Conservation (phyloP, 1,140 invertebrate genomes). For the Drosophila virilis region DNA sequence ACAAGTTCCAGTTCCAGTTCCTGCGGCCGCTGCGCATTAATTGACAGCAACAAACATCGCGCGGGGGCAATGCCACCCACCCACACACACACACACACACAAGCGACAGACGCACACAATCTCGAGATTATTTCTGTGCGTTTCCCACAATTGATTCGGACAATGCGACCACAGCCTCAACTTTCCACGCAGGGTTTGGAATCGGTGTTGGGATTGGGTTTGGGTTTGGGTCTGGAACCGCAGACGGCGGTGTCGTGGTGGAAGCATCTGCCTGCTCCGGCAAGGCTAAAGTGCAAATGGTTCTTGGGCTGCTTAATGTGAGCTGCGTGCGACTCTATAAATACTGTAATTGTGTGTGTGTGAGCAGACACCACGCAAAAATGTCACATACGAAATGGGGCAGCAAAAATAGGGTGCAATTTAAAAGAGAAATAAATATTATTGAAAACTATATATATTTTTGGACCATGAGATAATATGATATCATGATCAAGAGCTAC, state of each 20-base stretch:
- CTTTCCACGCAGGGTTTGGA: not conserved
- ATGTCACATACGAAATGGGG: not conserved
- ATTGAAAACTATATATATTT: no score
- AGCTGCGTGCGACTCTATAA: conserved; percentile 23
- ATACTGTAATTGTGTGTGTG: not conserved
- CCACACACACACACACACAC: conserved; percentile 33
- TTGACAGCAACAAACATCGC: conserved; percentile 77
- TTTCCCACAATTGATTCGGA: conserved; percentile 80
- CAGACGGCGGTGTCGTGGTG: conserved; percentile 8
- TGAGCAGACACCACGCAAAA: conserved; percentile 19
- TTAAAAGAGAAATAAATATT: no score
- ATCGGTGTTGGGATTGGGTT: not conserved
- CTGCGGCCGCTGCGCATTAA: conserved; percentile 62
- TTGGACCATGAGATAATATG: no score
- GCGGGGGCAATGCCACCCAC: conserved; percentile 71
- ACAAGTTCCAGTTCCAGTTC: conserved; percentile 77
- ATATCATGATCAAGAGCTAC: no score
- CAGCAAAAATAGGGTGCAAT: not conserved
- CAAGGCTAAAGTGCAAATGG: conserved; percentile 66
- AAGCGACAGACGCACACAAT: conserved; percentile 22
- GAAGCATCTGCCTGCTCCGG: conserved; percentile 12
- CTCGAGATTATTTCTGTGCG: conserved; percentile 70
- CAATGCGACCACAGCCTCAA: conserved; percentile 65
- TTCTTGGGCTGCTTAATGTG: conserved; percentile 41
- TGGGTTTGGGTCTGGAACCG: conserved; percentile 2